phyloP scores from a whole-genome alignment of 2,797 vertebrate genomes.

The Sternotherus odoratus region DNA sequence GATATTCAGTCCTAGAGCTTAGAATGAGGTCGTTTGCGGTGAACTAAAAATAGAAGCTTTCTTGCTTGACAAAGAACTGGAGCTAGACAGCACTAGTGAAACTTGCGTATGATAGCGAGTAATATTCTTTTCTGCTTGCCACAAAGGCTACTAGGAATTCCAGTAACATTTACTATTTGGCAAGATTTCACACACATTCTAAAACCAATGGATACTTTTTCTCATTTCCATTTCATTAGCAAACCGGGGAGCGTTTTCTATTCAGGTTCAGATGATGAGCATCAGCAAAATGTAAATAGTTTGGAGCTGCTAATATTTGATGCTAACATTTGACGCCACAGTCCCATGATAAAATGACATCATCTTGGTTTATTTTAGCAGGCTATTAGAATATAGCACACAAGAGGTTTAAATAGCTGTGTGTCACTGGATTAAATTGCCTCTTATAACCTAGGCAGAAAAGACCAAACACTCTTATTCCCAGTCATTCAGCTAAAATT shows the following conservation, averaged over 20 bases:
- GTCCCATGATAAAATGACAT: neutral
- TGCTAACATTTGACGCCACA: neutral
- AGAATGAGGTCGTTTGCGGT: slow-evolving; percentile 14
- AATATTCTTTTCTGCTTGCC: slow-evolving; percentile 51
- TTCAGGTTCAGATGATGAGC: neutral
- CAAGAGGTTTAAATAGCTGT: slow-evolving; percentile 52
- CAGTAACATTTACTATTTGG: neutral
- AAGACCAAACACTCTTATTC: slow-evolving; percentile 46
- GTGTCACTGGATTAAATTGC: slow-evolving; percentile 21
- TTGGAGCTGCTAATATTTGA: neutral
- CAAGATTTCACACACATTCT: slow-evolving; percentile 38
- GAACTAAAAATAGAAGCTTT: slow-evolving; percentile 69
- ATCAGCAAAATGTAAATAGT: neutral
- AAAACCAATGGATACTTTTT: neutral
- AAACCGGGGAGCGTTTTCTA: neutral
- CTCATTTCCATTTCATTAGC: neutral
- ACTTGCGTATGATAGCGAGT: neutral
- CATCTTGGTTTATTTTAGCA: slow-evolving; percentile 47
- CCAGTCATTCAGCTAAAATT: slow-evolving; percentile 48
- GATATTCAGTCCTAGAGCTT: slow-evolving; percentile 36
- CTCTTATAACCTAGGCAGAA: slow-evolving; percentile 32
- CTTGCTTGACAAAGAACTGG: slow-evolving; percentile 49
- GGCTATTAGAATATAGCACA: neutral
- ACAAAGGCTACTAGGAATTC: neutral
- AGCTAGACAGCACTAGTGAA: slow-evolving; percentile 50